A percentile compares a stretch with the other conserved stretches of the same genome.
Conservation (phyloP, 2,113 vertebrate species). For the Solenodon paradoxus region DNA sequence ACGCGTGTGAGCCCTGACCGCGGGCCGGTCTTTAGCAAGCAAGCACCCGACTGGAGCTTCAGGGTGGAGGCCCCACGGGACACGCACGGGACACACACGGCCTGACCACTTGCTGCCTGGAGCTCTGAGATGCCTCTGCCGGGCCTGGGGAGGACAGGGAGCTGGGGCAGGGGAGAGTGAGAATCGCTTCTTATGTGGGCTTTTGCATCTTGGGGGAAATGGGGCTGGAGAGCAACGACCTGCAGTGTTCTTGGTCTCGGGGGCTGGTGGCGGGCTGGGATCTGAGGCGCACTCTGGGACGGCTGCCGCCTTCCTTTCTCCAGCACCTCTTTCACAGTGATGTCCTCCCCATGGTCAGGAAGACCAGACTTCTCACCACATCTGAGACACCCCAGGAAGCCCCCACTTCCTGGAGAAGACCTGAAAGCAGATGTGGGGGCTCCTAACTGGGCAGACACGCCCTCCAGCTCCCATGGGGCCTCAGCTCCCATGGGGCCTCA, state of each 20-base stretch:
- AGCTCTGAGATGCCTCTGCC: too few species aligned
- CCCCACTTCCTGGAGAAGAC: not conserved
- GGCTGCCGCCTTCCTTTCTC: not conserved
- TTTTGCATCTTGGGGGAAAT: not conserved
- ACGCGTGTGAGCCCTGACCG: too few species aligned
- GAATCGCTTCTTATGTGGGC: not conserved
- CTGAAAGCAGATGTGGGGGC: not conserved
- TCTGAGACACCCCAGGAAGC: not conserved
- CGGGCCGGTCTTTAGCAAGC: too few species aligned
- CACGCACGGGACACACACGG: too few species aligned
- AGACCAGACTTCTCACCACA: not conserved
- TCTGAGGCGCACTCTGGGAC: not conserved
- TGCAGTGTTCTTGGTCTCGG: fast-evolving
- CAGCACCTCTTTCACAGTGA: too few species aligned
- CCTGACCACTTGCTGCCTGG: too few species aligned
- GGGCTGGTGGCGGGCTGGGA: not conserved
- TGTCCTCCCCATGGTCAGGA: not conserved
- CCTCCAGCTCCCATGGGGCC: not conserved
- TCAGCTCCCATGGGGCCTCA: too few species aligned
- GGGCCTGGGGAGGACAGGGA: too few species aligned
- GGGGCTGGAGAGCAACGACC: too few species aligned
- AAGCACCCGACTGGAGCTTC: too few species aligned
- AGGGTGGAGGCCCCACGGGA: too few species aligned
- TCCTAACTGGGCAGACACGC: too few species aligned
- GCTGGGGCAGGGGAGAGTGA: not conserved